Conservation (phyloP, 2,797 vertebrate genomes). For the Sciurus vulgaris region DNA sequence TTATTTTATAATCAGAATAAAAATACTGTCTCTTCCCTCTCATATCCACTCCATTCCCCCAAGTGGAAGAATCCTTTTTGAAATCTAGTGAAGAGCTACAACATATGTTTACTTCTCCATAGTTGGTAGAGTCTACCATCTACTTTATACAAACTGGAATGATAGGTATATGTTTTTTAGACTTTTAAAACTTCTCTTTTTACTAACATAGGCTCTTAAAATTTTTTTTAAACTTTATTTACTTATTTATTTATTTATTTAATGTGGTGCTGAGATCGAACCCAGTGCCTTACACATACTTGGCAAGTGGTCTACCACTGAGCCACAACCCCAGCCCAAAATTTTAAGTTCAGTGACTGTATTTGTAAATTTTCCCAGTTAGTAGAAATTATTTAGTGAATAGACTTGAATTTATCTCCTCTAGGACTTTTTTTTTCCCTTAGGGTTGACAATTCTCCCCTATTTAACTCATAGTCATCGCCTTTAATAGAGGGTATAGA, state of each 20-base stretch:
- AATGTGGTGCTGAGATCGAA: too few species aligned
- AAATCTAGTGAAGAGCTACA: neutral
- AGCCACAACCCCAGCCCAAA: too few species aligned
- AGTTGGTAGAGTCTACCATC: neutral
- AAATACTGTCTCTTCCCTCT: neutral
- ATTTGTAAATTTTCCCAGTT: neutral
- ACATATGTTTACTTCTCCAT: neutral
- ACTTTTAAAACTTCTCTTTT: slow-evolving; percentile 7
- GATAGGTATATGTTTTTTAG: neutral
- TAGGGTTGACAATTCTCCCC: slow-evolving; percentile 42
- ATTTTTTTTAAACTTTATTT: too few species aligned
- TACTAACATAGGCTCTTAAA: slow-evolving; percentile 9
- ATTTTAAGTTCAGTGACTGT: neutral
- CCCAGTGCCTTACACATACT: too few species aligned
- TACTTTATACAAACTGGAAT: neutral
- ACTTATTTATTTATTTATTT: too few species aligned
- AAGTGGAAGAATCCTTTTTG: neutral
- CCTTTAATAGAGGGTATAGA: neutral
- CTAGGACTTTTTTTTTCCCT: neutral
- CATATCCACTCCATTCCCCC: neutral
- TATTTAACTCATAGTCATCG: neutral
- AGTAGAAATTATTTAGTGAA: slow-evolving; percentile 50
- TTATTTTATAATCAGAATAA: slow-evolving; percentile 49
- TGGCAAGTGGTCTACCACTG: too few species aligned
- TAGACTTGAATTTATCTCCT: neutral